phyloP scores from a whole-genome alignment of 2,113 vertebrate genomes.

The Peucedramus taeniatus region DNA sequence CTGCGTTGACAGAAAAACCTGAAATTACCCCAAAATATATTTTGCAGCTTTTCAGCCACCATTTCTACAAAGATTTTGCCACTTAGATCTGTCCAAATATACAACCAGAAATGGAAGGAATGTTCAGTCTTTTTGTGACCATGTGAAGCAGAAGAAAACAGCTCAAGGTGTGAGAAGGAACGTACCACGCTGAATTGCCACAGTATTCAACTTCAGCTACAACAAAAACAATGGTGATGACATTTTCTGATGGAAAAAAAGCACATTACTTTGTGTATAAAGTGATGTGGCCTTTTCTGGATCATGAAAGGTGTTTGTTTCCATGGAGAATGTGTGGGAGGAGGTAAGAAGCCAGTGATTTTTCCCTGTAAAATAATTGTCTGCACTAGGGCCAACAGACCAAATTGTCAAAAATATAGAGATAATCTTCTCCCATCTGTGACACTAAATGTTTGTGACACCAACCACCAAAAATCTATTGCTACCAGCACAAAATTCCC shows the following conservation, averaged over 20 bases:
- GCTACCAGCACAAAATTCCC: neutral
- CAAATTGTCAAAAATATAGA: neutral
- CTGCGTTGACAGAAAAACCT: neutral
- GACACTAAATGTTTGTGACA: neutral
- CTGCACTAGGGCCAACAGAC: neutral
- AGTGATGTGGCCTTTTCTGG: slow-evolving; percentile 28
- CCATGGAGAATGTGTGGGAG: slow-evolving; percentile 59
- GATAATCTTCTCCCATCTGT: neutral
- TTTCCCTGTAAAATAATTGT: slow-evolving; percentile 8
- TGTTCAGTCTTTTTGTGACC: neutral
- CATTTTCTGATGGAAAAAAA: neutral
- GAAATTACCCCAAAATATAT: neutral
- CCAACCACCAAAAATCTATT: neutral
- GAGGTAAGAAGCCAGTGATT: slow-evolving; percentile 2
- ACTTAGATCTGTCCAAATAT: neutral
- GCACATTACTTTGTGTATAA: neutral
- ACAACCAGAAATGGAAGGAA: neutral
- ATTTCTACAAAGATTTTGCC: neutral
- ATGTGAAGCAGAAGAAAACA: neutral
- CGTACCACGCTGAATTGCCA: neutral
- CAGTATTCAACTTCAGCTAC: neutral
- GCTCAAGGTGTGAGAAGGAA: neutral
- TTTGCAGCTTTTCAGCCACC: neutral
- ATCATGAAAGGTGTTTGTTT: slow-evolving; percentile 50
- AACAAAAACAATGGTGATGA: neutral